Percentiles rank a stretch among this genome's conserved stretches.
Evolutionary conservation across 1,140 invertebrate genomes (phyloP).

Genomic region (Centruroides vittatus): DNA sequence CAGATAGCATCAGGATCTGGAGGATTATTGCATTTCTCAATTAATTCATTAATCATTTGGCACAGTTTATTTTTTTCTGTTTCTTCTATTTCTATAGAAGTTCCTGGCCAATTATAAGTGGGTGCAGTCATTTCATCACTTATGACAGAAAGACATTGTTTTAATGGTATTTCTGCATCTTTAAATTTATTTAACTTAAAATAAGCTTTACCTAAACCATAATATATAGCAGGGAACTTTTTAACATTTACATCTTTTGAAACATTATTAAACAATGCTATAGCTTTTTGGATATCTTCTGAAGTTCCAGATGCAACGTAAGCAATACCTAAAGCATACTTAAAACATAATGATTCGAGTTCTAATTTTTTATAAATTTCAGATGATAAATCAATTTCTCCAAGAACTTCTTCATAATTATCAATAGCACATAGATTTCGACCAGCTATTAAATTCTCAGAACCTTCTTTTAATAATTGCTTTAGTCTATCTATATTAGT

Average conservation of each 20-base stretch:
- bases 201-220: neutral
- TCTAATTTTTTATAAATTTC: constrained; percentile 4
- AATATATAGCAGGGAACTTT: constrained; percentile 4
- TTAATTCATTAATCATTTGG: constrained; percentile 1
- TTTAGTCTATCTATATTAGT: neutral
- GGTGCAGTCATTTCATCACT: neutral
- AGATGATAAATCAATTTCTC: constrained; percentile 2
- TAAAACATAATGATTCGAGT: constrained; percentile 5
- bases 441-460: neutral
- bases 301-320: neutral
- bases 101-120: constrained; percentile 6
- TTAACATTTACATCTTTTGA: neutral
- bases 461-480: neutral
- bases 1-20: constrained; percentile 8
- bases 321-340: constrained; percentile 8
- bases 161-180: neutral
- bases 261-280: constrained; percentile 2
- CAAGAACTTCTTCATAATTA: neutral
- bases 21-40: constrained; percentile 9
- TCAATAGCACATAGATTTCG: neutral
- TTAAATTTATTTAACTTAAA: constrained; percentile 7
- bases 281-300: constrained; percentile 1
- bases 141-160: neutral
- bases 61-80: constrained; percentile 1
- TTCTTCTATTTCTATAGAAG: neutral